Percentiles rank a stretch among this genome's conserved stretches.
These are phyloP conservation scores for Pheosia gnoma DNA, from an alignment of 2,888 invertebrate genomes.

Conservation along the genomic window DNA sequence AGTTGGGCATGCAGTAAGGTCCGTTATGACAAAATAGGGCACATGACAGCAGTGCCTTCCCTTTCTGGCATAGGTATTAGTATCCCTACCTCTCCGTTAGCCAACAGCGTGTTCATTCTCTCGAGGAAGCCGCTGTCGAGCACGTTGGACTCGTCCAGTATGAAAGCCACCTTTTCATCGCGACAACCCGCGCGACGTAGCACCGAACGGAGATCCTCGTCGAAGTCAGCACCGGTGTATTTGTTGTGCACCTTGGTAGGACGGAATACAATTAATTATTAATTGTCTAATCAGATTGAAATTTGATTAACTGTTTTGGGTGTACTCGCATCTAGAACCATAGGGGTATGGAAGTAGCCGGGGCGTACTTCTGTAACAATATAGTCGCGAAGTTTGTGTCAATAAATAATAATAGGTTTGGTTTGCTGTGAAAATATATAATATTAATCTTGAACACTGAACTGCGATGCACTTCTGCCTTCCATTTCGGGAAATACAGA, in stretches of 20 bases:
- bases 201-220: constrained; percentile 97
- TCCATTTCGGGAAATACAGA: no score
- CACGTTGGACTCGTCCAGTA: constrained; percentile 99
- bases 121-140: constrained; percentile 99
- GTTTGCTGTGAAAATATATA: no score
- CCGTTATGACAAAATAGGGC: no score
- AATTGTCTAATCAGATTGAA: neutral
- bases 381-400: no score
- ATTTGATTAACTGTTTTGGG: neutral
- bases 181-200: constrained; percentile 94
- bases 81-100: constrained; percentile 93
- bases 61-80: neutral
- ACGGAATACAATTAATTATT: neutral
- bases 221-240: constrained; percentile 99
- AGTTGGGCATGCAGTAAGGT: no score
- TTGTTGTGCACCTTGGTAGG: constrained; percentile 94
- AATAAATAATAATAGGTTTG: no score
- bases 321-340: no score
- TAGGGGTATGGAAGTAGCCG: no score
- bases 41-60: no score
- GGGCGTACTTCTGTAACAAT: no score
- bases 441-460: no score
- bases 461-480: no score
- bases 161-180: constrained; percentile 99
- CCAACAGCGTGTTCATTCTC: constrained; percentile 99